Percentiles rank a stretch among this genome's conserved stretches.
Evolutionary conservation across 1,140 invertebrate species (phyloP).

Genomic region (Calliopsis andreniformis): DNA sequence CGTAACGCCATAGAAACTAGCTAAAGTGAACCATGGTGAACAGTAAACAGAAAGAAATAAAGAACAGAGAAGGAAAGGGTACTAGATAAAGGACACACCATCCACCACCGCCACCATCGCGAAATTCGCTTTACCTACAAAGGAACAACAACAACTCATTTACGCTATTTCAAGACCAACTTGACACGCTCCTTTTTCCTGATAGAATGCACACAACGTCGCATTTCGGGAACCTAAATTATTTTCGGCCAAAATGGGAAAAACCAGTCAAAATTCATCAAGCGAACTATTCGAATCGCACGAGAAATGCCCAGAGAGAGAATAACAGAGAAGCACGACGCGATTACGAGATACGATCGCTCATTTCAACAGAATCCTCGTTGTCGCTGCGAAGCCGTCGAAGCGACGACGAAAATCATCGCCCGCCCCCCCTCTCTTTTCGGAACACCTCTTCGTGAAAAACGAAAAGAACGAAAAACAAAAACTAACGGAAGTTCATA

Average conservation of each 20-base stretch:
- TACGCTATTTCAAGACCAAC: slow-evolving; percentile 64
- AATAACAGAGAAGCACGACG: slow-evolving; percentile 49
- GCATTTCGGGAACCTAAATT: slow-evolving; percentile 5
- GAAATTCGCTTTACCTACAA: slow-evolving; percentile 16
- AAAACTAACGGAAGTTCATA: slow-evolving; percentile 31
- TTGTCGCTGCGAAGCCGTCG: slow-evolving; percentile 20
- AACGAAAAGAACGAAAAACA: slow-evolving; percentile 1
- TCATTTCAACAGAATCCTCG: slow-evolving; percentile 43
- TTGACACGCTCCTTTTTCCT: slow-evolving; percentile 66
- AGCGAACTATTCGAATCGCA: background rate
- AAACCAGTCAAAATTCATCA: slow-evolving; percentile 30
- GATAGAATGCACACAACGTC: slow-evolving; percentile 30
- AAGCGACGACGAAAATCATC: slow-evolving; percentile 25
- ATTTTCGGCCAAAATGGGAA: slow-evolving; percentile 31
- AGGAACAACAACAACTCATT: slow-evolving; percentile 50
- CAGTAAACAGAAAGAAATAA: background rate
- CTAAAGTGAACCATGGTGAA: background rate
- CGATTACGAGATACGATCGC: slow-evolving; percentile 54
- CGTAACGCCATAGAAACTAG: slow-evolving; percentile 6
- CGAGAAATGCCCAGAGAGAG: background rate
- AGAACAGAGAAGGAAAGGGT: slow-evolving; percentile 7
- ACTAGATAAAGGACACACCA: no score
- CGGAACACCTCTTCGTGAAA: slow-evolving; percentile 59
- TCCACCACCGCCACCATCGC: background rate
- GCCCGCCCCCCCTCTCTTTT: slow-evolving; percentile 52